phyloP scores from a whole-genome alignment of 2,113 vertebrate genomes.

The Chaetodon auriga region DNA sequence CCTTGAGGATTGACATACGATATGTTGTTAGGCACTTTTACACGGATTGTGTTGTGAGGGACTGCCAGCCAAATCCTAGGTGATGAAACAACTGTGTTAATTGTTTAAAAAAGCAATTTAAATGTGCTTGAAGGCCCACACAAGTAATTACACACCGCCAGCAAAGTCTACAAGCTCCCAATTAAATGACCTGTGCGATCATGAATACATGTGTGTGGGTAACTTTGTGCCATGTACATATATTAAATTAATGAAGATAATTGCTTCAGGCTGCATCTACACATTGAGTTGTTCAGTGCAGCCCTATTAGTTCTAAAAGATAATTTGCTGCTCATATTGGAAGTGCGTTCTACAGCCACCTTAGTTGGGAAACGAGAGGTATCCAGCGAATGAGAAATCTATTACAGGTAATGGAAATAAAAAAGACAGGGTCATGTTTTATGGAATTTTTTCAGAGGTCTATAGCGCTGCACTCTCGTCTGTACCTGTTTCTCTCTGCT shows the following conservation, averaged over 20 bases:
- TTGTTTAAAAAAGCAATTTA: slow-evolving; percentile 76
- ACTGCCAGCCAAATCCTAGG: slow-evolving; percentile 35
- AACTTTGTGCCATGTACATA: slow-evolving; percentile 52
- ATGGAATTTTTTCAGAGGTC: slow-evolving; percentile 62
- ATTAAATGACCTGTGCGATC: slow-evolving; percentile 64
- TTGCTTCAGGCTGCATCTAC: slow-evolving; percentile 60
- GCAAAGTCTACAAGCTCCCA: slow-evolving; percentile 45
- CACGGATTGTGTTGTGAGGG: slow-evolving; percentile 9
- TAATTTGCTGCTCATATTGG: slow-evolving; percentile 55
- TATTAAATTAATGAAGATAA: slow-evolving; percentile 75
- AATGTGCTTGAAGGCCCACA: slow-evolving; percentile 72
- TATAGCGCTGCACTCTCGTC: slow-evolving; percentile 33
- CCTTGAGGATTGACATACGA: slow-evolving; percentile 2
- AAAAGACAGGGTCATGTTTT: slow-evolving; percentile 62
- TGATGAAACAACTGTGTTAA: slow-evolving; percentile 68
- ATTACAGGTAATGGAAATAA: slow-evolving; percentile 70
- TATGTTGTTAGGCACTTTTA: slow-evolving; percentile 9
- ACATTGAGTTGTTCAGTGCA: slow-evolving; percentile 36
- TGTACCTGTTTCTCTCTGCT: slow-evolving; percentile 35
- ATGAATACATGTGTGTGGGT: slow-evolving; percentile 54
- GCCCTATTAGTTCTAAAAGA: slow-evolving; percentile 34
- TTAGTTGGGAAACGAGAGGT: slow-evolving; percentile 58
- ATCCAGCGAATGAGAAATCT: slow-evolving; percentile 62
- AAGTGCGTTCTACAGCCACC: slow-evolving; percentile 31
- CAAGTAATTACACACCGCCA: slow-evolving; percentile 75